Base-by-base conservation (phyloP, 2,797 vertebrate genomes). In the Cuculus canorus region DNA sequence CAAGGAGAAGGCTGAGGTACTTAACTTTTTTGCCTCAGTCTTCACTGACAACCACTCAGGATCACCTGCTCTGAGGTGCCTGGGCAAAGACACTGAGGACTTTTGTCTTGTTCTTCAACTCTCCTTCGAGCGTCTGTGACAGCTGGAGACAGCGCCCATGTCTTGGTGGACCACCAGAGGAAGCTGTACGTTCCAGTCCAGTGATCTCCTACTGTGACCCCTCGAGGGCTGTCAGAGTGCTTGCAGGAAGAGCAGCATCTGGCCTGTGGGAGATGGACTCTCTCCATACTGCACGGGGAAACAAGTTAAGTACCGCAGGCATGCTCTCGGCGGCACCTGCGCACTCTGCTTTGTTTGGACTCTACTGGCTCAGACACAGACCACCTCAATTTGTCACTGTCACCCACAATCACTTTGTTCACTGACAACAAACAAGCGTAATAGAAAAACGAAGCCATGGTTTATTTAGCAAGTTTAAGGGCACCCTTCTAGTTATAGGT, bases 341-440 rank as follows among this genome's bases (percentile, higher is more conserved):
- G 17, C 32, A 25, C 2, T 3, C 85, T 25, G 60, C 39, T 72
- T 27, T 21, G 33, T 41, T 72, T 22, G 66, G 78, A 3, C 82
- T 82, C 39, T 13, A 8, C 52, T 50, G 45, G 47, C 79, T 77
- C 52, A n/a, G 48, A 27, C 60, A 19, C 27, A 39, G 79, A 39
- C 64, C 77, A 43, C 21, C 66, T 86, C 83, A 11, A 76, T 92
- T 84, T 94, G 83, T 95, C 95, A 84, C 7, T 92, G 86, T 90
- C 95, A 84, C 70, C 83, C 52, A 19, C 92, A 54, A 52, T 65
- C 73, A 13, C 13, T 77, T 60, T 76, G 92, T 3, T 54, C 70
- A 3, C 66, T 79, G 88, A 61, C 86, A 82, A 77, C 73, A 9
- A 21, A 28, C 15, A 45, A 79, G 70, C 54, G 75, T 39, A 8